phyloP scores from a whole-genome alignment of 2,113 vertebrate genomes.

The Perognathus longimembris region DNA sequence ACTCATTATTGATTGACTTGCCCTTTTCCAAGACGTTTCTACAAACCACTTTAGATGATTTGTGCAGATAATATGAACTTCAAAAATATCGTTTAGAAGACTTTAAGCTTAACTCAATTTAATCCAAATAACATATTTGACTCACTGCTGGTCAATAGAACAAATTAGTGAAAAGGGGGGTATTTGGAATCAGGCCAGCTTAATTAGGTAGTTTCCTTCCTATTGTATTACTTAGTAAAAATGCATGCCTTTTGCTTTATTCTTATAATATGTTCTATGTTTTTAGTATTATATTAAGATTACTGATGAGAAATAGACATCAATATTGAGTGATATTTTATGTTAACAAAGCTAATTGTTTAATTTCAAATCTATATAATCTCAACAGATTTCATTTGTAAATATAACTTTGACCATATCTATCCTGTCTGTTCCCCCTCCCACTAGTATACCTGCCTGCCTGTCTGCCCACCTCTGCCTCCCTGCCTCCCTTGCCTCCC shows the following conservation, averaged over 20 bases:
- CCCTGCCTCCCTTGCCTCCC: no score
- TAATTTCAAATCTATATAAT: background rate
- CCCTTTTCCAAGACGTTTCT: background rate
- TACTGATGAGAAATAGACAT: background rate
- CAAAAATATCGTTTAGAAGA: background rate
- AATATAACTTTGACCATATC: no score
- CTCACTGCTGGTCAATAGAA: background rate
- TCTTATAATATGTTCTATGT: background rate
- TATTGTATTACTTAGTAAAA: background rate
- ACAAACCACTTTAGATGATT: background rate
- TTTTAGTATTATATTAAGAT: background rate
- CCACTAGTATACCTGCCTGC: no score
- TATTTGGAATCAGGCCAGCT: background rate
- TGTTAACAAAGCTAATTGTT: background rate
- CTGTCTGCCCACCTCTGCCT: no score
- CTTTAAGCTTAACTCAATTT: conserved; percentile 10
- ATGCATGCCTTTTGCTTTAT: background rate
- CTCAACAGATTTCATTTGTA: no score
- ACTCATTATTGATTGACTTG: background rate
- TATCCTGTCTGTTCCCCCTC: no score
- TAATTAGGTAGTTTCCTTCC: background rate
- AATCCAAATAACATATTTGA: background rate
- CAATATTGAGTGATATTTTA: background rate
- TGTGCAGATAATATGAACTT: background rate
- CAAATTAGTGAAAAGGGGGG: background rate